Conservation (phyloP, 1,140 invertebrate genomes). For the Tetramorium alpestre region DNA sequence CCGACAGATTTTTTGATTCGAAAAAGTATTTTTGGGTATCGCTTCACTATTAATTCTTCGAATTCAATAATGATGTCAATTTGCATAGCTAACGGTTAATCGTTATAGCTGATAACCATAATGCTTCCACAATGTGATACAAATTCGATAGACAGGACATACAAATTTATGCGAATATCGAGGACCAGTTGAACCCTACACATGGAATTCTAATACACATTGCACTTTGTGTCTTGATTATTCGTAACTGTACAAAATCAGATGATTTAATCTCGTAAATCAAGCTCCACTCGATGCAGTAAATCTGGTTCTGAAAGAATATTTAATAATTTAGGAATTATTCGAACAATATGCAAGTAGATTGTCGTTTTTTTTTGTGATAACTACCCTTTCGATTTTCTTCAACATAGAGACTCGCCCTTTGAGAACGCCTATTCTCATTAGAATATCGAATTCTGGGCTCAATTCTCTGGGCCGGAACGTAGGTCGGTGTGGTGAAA, state of each 20-base stretch:
- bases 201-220: slow-evolving; percentile 48
- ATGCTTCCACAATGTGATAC: background rate
- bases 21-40: background rate
- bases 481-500: slow-evolving; percentile 83
- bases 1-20: background rate
- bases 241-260: slow-evolving; percentile 43
- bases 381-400: slow-evolving; percentile 82
- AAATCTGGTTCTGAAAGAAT: slow-evolving; percentile 83
- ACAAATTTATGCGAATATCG: slow-evolving; percentile 24
- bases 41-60: background rate
- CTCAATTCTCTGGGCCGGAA: slow-evolving; percentile 81
- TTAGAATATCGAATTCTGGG: slow-evolving; percentile 80
- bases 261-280: slow-evolving; percentile 77
- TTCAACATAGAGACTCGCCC: slow-evolving; percentile 82
- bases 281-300: slow-evolving; percentile 83
- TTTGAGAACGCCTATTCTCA: slow-evolving; percentile 79
- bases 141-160: background rate
- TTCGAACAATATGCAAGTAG: background rate
- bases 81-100: background rate
- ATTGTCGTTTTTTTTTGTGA: background rate
- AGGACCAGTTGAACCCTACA: background rate
- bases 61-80: background rate
- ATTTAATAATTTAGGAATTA: slow-evolving; percentile 47
- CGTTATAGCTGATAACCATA: background rate
- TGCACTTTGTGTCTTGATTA: slow-evolving; percentile 35